These are phyloP conservation scores for Notechis scutatus DNA, from an alignment of 2,113 vertebrate species.

Conservation along the genomic window DNA sequence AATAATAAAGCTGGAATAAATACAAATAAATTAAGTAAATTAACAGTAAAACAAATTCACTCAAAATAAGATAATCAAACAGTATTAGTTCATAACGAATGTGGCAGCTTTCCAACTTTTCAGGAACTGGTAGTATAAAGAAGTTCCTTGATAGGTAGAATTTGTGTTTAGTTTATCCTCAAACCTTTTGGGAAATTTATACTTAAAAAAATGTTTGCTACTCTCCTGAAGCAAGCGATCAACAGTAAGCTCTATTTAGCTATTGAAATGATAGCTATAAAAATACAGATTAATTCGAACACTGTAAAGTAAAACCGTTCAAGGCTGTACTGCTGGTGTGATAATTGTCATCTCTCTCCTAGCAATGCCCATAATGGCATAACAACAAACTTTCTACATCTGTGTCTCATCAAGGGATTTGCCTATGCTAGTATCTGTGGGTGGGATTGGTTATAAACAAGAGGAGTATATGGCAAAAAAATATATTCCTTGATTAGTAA, in stretches of 20 bases:
- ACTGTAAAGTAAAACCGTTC: not conserved
- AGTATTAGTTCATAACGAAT: not conserved
- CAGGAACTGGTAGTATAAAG: not conserved
- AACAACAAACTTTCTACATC: not conserved
- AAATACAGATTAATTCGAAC: not conserved
- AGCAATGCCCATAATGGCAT: not conserved
- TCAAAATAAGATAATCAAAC: not conserved
- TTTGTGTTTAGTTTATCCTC: not conserved
- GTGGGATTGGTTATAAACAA: slow-evolving; percentile 7
- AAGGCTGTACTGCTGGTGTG: not conserved
- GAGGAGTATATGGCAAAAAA: not conserved
- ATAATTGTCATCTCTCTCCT: not conserved
- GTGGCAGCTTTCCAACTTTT: not conserved
- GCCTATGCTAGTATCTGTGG: not conserved
- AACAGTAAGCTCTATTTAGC: not conserved
- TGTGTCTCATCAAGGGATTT: not conserved
- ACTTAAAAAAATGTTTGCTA: not conserved
- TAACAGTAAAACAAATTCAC: not conserved
- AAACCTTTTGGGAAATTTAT: not conserved
- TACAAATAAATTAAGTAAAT: not conserved
- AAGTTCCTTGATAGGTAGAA: not conserved
- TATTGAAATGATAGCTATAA: not conserved
- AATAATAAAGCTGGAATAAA: not conserved
- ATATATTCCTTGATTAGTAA: not conserved
- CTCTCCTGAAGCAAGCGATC: not conserved